These are phyloP conservation scores for Cotesia chilonis DNA, from an alignment of 1,140 invertebrate genomes.

Conservation along the genomic window DNA sequence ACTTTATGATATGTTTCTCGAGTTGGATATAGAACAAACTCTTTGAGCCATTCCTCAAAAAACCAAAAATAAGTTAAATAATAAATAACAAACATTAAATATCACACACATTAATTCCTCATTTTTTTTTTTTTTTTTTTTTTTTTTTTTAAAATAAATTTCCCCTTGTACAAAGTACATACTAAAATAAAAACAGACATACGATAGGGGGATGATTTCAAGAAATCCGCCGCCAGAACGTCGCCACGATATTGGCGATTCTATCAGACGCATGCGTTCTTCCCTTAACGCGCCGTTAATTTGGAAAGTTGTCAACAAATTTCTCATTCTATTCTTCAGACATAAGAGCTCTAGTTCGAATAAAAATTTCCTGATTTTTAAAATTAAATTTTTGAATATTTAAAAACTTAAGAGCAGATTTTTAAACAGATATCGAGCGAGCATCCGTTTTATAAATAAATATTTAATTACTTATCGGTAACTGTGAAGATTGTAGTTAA, in stretches of 20 bases:
- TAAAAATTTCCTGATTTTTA: not conserved
- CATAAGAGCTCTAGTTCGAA: too few species aligned
- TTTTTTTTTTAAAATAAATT: constrained; percentile 2
- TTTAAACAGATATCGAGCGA: too few species aligned
- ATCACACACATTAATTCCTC: too few species aligned
- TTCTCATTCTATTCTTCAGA: not conserved
- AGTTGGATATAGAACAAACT: too few species aligned
- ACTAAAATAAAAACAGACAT: constrained; percentile 5
- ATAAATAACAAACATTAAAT: too few species aligned
- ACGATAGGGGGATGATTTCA: constrained; percentile 25
- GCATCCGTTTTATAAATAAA: too few species aligned
- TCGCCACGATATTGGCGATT: constrained; percentile 52
- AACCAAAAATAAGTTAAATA: too few species aligned
- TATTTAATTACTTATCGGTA: too few species aligned
- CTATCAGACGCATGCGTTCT: constrained; percentile 38
- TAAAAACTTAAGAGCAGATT: not conserved
- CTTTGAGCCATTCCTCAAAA: too few species aligned
- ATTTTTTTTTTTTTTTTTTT: not conserved
- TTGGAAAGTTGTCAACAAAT: constrained; percentile 55
- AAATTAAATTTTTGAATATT: not conserved
- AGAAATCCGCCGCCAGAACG: constrained; percentile 41
- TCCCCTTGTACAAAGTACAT: not conserved
- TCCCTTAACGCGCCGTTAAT: constrained; percentile 37
- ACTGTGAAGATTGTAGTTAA: too few species aligned
- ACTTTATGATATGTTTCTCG: constrained; percentile 35